Evolutionary conservation across 2,888 invertebrate genomes (phyloP), one percentile per base, ranked within the genome.

Genomic region (Nomada ferruginata): DNA sequence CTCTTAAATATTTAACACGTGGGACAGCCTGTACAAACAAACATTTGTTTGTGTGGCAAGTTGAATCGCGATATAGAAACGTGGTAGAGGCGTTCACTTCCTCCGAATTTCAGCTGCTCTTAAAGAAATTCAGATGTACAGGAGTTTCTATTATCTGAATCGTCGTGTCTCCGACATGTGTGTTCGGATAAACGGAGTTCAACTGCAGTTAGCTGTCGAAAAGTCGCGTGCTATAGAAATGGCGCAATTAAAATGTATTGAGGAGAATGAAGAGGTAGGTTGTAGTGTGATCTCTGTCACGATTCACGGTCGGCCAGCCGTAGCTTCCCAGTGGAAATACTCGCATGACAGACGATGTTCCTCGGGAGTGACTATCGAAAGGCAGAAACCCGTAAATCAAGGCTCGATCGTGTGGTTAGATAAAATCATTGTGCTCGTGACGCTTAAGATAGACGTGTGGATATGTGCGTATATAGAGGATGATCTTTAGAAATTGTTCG

Each of bases 341-440:
- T 44, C 44, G 64, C 53, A 59, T 36, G 81, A 82, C 82, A 65
- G 50, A 44, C 74, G 23, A 52, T 44, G 72, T 73, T 64, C 69
- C 73, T 76, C 76, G n/a, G 15, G 65, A 64, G 69, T 69, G 76
- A 82, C 76, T 65, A 76, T 82, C 76, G 53, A 3, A 11, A 72
- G 64, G 53, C 65, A 76, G 76, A 50, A 60, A 55, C 68, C 57
- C 79, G 69, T 79, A 78, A 85, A 85, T 85, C 79, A 74, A 74
- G 50, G 36, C 59, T 59, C 57, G 79, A 85, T 86, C 76, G 68
- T 50, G 55, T 29, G 44, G 36, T 29, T 69, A 61, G 83, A 83
- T 80, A 86, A 86, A 71, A 86, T 76, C 60, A 79, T 85, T 70
- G 79, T 71, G 60, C 72, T 20, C 68, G 68, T 53, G 71, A 76